Conservation (phyloP, 2,113 vertebrate species). For the Poeciliopsis retropinna region DNA sequence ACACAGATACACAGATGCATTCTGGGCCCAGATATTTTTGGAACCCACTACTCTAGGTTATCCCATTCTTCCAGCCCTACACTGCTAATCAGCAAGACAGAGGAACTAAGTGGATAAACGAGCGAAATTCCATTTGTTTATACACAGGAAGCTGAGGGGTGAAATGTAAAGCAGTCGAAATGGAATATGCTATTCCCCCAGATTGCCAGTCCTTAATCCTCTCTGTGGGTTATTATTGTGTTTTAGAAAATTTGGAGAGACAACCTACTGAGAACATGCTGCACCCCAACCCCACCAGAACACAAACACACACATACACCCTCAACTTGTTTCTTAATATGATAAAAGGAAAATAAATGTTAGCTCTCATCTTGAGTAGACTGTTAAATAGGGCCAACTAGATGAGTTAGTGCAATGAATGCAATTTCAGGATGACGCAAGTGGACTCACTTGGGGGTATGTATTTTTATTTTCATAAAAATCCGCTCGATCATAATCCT, state of each 20-base stretch:
- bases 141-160: conserved; percentile 40
- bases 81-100: conserved; percentile 62
- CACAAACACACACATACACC: not conserved
- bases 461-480: conserved; percentile 56
- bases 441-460: conserved; percentile 37
- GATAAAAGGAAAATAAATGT: conserved; percentile 10
- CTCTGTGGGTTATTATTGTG: conserved; percentile 61
- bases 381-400: conserved; percentile 14
- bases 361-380: conserved; percentile 33
- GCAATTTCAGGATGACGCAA: conserved; percentile 29
- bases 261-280: conserved; percentile 25
- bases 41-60: conserved; percentile 59
- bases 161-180: conserved; percentile 42
- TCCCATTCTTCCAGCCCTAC: conserved; percentile 53
- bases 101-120: conserved; percentile 68
- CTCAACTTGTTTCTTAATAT: conserved; percentile 2
- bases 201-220: conserved; percentile 65
- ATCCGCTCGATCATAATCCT: conserved; percentile 61
- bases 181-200: conserved; percentile 53
- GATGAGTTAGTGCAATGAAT: conserved; percentile 42
- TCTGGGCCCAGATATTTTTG: conserved; percentile 64
- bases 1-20: conserved; percentile 6
- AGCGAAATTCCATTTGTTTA: conserved; percentile 62
- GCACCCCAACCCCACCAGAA: not conserved
- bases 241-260: conserved; percentile 55